Evolutionary conservation across 2,113 vertebrate genomes (phyloP), one percentile per base, ranked within the genome.

Genomic region (Ophiodon elongatus): DNA sequence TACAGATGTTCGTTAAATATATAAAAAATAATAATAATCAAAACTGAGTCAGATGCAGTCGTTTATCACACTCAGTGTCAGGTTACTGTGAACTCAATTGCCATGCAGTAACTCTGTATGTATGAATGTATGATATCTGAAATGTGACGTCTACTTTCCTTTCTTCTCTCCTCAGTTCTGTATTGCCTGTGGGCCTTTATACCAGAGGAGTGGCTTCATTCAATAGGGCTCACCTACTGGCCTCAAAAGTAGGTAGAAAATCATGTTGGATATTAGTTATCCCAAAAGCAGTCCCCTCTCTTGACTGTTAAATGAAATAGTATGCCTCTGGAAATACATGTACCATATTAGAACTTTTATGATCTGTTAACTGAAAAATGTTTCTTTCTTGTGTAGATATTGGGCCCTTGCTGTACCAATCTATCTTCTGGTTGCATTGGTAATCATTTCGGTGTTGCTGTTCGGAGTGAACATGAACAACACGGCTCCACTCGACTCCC

Each of bases 391-490:
- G 66, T 80, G 35, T 83, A 99, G 98, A 3, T 99, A 98, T 31
- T 99, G 98, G 98, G 97, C 97, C 17, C 94, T 99, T 14, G 97
- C 97, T 1, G 60, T 96, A 68, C 98, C 97, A 8, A 94, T 95
- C 1, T 98, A 99, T 78, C 91, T 99, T 25, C 93, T 99, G 75
- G 97, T 99, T 17, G 82, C 93, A 4, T 0, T 98, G 50, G 89
- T 82, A 4, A 92, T 97, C 10, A 93, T 73, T 62, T 90, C 95
- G 0, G 15, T 98, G 29, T 85, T 99, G 79, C 93, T 99, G 65
- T 97, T 98, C 59, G 98, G 98, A 54, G 84, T 98, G 31, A 99
- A 99, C 85, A 96, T 99, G 96, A 96, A 96, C 93, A 98, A 97
- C 88, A 99, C 97, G 0, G 96, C 97, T 68, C 96, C 97, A 0